Conservation (phyloP, 2,797 vertebrate species). For the Gobionotothen gibberifrons region DNA sequence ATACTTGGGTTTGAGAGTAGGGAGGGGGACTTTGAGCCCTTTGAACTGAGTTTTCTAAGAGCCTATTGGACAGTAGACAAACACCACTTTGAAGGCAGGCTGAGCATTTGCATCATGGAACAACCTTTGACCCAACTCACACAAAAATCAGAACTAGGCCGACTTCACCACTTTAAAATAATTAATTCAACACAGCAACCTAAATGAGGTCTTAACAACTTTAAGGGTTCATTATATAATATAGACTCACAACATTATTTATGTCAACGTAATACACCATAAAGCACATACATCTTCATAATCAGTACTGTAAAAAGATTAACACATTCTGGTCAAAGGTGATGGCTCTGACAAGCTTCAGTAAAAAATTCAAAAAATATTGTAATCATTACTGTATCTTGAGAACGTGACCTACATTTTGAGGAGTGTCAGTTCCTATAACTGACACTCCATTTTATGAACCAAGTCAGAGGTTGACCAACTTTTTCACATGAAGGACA, state of each 20-base stretch:
- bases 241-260: background rate
- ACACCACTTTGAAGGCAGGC: slow-evolving; percentile 21
- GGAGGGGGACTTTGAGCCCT: slow-evolving; percentile 12
- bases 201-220: background rate
- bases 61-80: slow-evolving; percentile 26
- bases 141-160: background rate
- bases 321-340: slow-evolving; percentile 3
- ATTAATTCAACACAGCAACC: background rate
- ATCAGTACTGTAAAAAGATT: background rate
- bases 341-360: background rate
- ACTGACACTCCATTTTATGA: background rate
- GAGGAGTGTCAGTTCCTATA: background rate
- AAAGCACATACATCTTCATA: rapidly evolving
- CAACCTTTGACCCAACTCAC: slow-evolving; percentile 40
- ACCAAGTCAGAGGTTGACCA: background rate
- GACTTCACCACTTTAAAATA: background rate
- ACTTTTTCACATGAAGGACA: background rate
- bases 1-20: slow-evolving; percentile 6
- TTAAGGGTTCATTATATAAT: background rate
- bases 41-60: slow-evolving; percentile 23
- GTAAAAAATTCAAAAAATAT: background rate
- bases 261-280: background rate
- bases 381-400: slow-evolving; percentile 2
- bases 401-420: background rate
- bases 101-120: slow-evolving; percentile 32